Conservation (phyloP, 2,797 vertebrate species). For the Taeniopygia guttata region DNA sequence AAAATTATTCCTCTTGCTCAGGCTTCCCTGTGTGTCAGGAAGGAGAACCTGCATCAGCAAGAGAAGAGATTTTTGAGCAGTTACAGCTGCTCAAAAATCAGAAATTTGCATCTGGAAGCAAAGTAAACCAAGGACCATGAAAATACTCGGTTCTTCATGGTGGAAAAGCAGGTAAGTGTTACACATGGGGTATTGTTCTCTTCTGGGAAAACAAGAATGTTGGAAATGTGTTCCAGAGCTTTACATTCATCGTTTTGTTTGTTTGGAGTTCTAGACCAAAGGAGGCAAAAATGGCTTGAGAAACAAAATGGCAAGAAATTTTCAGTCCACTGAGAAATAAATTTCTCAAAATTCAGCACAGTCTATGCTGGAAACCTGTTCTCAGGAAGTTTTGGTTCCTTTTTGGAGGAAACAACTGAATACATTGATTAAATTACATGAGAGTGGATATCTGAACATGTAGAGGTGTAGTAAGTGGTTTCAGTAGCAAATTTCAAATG, state of each 20-base stretch:
- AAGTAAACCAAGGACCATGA: background rate
- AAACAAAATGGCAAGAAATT: background rate
- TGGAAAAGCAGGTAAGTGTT: background rate
- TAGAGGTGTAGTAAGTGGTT: background rate
- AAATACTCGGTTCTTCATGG: rapidly evolving
- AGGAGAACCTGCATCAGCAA: background rate
- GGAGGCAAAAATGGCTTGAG: background rate
- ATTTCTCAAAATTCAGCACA: background rate
- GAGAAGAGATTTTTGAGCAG: background rate
- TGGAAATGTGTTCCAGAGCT: background rate
- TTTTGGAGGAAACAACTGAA: background rate
- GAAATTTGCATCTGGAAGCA: background rate
- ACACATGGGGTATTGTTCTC: background rate
- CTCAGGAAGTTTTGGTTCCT: background rate
- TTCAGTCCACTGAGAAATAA: background rate
- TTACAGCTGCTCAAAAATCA: background rate
- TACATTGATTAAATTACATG: too few species aligned
- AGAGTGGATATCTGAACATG: background rate
- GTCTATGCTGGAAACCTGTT: background rate
- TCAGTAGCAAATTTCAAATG: background rate
- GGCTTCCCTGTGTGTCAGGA: background rate
- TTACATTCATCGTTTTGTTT: background rate
- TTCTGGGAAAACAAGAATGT: background rate
- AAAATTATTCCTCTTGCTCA: background rate
- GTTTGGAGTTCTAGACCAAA: background rate